Evolutionary conservation across 2,797 vertebrate genomes (phyloP), one percentile per base, ranked within the genome.

Genomic region (Melanotaenia trifasciata): DNA sequence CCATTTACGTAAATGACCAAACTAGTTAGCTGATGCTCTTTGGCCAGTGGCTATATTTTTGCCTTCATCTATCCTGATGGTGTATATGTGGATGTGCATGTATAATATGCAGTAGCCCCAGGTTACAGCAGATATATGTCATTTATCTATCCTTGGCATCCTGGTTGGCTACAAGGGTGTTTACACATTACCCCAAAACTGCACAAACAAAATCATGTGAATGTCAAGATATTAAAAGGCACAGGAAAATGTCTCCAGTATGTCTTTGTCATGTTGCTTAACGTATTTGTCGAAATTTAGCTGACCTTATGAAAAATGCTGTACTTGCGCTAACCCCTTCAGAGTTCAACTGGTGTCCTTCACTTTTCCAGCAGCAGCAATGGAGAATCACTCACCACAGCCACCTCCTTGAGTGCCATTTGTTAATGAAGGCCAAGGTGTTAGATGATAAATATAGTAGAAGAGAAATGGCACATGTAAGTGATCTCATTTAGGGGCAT

Each of bases 391-490:
- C 81, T 77, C 83, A 74, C 81, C 74, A 50, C 76, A 58, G 66
- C 72, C 83, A 72, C 81, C 79, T 84, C 86, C 91, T 91, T 85
- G 87, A 94, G 93, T 92, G 92, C 93, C 92, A 94, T 95, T 95
- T 94, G 90, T 93, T 95, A 95, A 95, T 95, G 93, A 95, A 95
- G 94, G 93, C 94, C 94, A 94, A 93, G 91, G 93, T 94, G 93
- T 93, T 90, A 87, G 92, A 94, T 95, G 94, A 94, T 94, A 95
- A 95, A 94, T 94, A 94, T 88, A 89, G 85, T 80, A 83, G 90
- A 91, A 92, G 91, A 94, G 93, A 94, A 95, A 95, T 92, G 92
- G 90, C 91, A 95, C 93, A 93, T 93, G 93, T 94, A 95, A 94
- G 93, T 94, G 93, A 95, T 94, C 91, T 95, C 92, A 94, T 95